Percentiles rank a stretch among this genome's conserved stretches.
Conservation (phyloP, 2,888 invertebrate species). For the Lydus trimaculatus region DNA sequence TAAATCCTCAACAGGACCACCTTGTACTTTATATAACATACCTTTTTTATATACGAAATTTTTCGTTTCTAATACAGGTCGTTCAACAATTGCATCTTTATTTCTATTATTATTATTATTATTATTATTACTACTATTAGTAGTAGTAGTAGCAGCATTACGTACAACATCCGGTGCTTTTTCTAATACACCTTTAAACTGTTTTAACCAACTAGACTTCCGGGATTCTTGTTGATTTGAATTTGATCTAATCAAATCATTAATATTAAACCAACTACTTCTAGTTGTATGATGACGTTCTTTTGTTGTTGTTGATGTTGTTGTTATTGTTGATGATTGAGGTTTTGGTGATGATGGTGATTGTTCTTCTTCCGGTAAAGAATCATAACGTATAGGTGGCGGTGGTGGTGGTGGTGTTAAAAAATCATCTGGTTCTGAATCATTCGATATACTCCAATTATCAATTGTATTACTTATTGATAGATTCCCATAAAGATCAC, state of each 20-base stretch:
- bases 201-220: constrained; percentile 58
- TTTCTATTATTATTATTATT: constrained; percentile 35
- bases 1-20: constrained; percentile 73
- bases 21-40: constrained; percentile 66
- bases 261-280: constrained; percentile 50
- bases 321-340: not conserved
- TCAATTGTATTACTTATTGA: constrained; percentile 59
- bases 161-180: constrained; percentile 62
- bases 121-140: constrained; percentile 40
- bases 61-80: constrained; percentile 63
- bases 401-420: constrained; percentile 62
- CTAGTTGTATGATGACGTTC: constrained; percentile 45
- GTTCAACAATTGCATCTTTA: constrained; percentile 58
- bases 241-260: constrained; percentile 28
- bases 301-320: constrained; percentile 21
- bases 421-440: constrained; percentile 61
- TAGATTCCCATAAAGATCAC: constrained; percentile 72
- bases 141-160: constrained; percentile 19
- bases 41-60: constrained; percentile 68
- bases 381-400: constrained; percentile 70
- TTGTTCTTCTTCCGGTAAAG: constrained; percentile 64
- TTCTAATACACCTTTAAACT: constrained; percentile 60
- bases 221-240: constrained; percentile 37
- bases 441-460: constrained; percentile 60
- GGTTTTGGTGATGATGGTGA: constrained; percentile 12